Conservation (phyloP, 2,888 invertebrate species). For the Melolontha melolontha region DNA sequence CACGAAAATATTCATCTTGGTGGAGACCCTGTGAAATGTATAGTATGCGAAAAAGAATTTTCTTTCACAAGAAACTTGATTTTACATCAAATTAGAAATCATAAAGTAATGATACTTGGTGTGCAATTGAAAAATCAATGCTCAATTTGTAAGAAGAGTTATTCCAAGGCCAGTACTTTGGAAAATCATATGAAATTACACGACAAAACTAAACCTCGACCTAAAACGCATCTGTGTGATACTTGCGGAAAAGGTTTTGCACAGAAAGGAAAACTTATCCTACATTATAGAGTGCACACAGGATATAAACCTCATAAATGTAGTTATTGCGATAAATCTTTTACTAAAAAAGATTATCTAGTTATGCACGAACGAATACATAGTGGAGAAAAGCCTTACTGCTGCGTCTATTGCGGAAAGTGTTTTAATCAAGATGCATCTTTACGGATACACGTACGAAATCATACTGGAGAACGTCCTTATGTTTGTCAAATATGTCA, state of each 20-base stretch:
- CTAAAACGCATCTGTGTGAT: conserved; percentile 57
- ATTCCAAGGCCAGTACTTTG: conserved; percentile 58
- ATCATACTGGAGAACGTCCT: conserved; percentile 54
- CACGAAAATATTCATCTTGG: conserved; percentile 70
- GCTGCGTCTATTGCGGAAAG: conserved; percentile 54
- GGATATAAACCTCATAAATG: conserved; percentile 56
- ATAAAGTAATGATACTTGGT: conserved; percentile 62
- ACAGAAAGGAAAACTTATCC: conserved; percentile 56
- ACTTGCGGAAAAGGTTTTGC: conserved; percentile 61
- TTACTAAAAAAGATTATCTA: conserved; percentile 54
- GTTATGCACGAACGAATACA: conserved; percentile 55
- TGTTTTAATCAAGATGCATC: conserved; percentile 54
- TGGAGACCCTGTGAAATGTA: conserved; percentile 67
- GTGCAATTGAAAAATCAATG: conserved; percentile 64
- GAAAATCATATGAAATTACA: conserved; percentile 63
- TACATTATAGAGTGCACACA: conserved; percentile 56
- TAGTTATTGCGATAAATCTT: conserved; percentile 55
- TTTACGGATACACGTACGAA: conserved; percentile 51
- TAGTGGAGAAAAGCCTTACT: conserved; percentile 57
- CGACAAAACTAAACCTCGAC: conserved; percentile 46
- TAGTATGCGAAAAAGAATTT: conserved; percentile 68
- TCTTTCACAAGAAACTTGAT: conserved; percentile 63
- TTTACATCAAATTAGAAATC: conserved; percentile 58
- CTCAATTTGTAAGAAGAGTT: conserved; percentile 56
- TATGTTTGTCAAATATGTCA: conserved; percentile 54